Base-by-base conservation (phyloP, 2,888 invertebrate genomes). In the Drosophila peninsularis region DNA sequence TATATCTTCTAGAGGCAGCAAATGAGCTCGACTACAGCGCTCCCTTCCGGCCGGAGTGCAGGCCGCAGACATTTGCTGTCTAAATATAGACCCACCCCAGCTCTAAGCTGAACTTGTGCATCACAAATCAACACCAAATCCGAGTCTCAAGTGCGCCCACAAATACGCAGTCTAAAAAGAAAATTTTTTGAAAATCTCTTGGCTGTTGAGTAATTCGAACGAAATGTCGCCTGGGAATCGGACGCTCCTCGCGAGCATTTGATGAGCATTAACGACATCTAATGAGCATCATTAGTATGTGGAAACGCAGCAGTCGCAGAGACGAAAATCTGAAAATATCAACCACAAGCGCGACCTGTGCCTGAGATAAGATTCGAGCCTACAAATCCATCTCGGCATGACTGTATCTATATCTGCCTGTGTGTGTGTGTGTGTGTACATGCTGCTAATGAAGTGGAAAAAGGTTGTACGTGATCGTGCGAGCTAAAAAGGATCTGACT, bases 281-380 rank as follows among this genome's bases (percentile, higher is more conserved):
- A 85, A 85, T 85, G 84, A 89, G 84, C 82, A 75, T 85, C 84
- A 85, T 85, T 85, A 89, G 87, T 83, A 71, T 71, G 65, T 79
- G 75, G 44, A 75, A 62, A 21, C 37, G 17, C 27, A 30, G 7
- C 30, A 42, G 53, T 34, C 34, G n/a, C 4, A 24, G 3, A 24
- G 24, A 24, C 24, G 24, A 24, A 24, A 24, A 4, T 4, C 4
- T 4, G 24, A 52, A 47, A 44, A 47, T 63, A 72, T 66, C 54
- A 72, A 58, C 62, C 78, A 62, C 61, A 78, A 73, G 73, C 75
- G 44, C 68, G 74, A 71, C 56, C 66, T 77, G 75, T 53, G 65
- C 42, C 71, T 64, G 50, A 54, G 78, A 76, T 77, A 76, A 77
- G 78, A 77, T 76, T 34, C 24, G 17, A 53, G 7, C 41, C 36